Base-by-base conservation (phyloP, 1,140 invertebrate genomes). In the Pseudomyrmex cubaensis region DNA sequence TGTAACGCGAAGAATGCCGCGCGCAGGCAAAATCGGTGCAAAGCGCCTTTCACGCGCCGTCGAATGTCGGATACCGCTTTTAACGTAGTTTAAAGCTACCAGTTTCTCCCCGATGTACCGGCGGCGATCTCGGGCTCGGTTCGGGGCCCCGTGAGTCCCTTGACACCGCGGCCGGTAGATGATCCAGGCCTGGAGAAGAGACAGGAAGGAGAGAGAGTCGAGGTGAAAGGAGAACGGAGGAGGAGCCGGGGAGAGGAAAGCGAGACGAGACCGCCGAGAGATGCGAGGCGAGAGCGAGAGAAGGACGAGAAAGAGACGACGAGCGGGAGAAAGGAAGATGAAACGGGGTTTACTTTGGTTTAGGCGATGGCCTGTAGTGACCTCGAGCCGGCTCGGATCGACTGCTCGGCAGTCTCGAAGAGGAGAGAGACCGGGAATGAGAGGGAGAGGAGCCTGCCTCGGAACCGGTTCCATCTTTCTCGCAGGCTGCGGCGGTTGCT, bases 331-430 rank as follows among this genome's bases (percentile, higher is more conserved):
- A 84, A 88, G 87, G 88, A 89, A 87, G 85, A 91, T 86, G 63
- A 70, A 86, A 88, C 64, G 84, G 77, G 72, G 66, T 89, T 90
- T 89, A 87, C 89, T 92, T 92, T 91, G 89, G 91, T 90, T 93
- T 92, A 92, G 91, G 87, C 85, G 84, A 90, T 93, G 91, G 91
- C 90, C 92, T 93, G 90, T 91, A 92, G 92, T 93, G 92, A 93
- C 92, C 91, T 91, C 75, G 85, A 87, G 84, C 82, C 44, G 70
- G 82, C 76, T 90, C 85, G 89, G 74, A 89, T 91, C 89, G 92
- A 88, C 89, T 87, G 85, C 35, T 78, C 83, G 88, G 87, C 77
- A 35, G 35, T 35, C 35, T 87, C 88, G 87, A 75, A 59, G 64
- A 82, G 72, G 73, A 84, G 82, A 83, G 77, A 84, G 46, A 35